Conservation (phyloP, 2,888 invertebrate genomes). For the Alviniconcha strummeri region DNA sequence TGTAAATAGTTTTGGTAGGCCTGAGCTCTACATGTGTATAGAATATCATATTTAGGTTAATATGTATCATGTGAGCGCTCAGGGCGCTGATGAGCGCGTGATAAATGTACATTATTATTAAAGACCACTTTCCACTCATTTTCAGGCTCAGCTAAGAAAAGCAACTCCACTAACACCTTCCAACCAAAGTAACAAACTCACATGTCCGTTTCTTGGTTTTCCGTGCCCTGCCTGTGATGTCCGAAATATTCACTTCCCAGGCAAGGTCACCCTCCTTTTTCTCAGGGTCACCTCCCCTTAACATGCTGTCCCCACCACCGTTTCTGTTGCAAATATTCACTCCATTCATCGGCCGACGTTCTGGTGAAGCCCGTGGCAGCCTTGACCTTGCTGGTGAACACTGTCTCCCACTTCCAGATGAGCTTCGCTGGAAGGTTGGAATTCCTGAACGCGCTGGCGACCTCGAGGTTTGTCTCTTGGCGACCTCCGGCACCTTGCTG, state of each 20-base stretch:
- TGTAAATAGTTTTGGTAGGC: too few relatives aligned
- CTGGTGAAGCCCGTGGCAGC: neutral
- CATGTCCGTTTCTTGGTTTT: conserved; percentile 44
- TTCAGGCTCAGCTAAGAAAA: too few relatives aligned
- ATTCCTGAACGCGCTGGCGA: conserved; percentile 19
- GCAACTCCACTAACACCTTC: too few relatives aligned
- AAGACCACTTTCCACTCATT: too few relatives aligned
- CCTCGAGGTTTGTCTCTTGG: neutral
- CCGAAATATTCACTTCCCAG: conserved; percentile 44
- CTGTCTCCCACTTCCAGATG: conserved; percentile 3
- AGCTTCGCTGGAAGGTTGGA: conserved; percentile 20
- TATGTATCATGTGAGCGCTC: neutral
- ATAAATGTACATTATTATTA: too few relatives aligned
- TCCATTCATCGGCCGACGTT: neutral
- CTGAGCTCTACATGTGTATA: too few relatives aligned
- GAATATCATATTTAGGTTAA: neutral
- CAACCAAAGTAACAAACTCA: conserved; percentile 24
- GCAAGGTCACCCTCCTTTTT: conserved; percentile 34
- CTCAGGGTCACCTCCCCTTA: neutral
- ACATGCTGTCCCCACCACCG: neutral
- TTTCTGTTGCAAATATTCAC: too few relatives aligned
- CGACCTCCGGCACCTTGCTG: too few relatives aligned
- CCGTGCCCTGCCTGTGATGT: conserved; percentile 36
- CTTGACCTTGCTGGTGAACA: conserved; percentile 1
- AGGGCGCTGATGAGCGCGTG: neutral